Evolutionary conservation across 2,113 vertebrate genomes (phyloP).

Genomic region (Hymenochirus boettgeri): DNA sequence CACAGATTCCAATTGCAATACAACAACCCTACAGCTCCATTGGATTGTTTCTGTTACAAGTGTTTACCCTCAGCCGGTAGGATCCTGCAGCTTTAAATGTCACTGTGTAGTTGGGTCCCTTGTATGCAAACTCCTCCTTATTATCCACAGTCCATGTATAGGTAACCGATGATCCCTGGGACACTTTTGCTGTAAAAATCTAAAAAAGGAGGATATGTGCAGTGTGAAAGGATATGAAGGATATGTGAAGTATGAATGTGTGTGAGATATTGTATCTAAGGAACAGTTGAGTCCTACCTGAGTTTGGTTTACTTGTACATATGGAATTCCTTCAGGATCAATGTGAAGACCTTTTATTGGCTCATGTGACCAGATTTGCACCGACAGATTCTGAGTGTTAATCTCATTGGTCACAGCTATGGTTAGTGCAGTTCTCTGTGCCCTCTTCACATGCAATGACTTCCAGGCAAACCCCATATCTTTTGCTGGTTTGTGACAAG

Average conservation of each 20-base stretch:
- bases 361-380: slow-evolving; percentile 55
- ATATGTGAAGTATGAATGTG: too few species aligned
- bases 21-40: too few species aligned
- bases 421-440: slow-evolving; percentile 48
- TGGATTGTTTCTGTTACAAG: too few species aligned
- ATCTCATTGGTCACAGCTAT: slow-evolving; percentile 51
- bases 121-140: slow-evolving; percentile 51
- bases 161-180: slow-evolving; percentile 60
- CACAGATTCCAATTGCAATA: too few species aligned
- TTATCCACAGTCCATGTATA: slow-evolving; percentile 66
- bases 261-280: too few species aligned
- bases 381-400: slow-evolving; percentile 50
- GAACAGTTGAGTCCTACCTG: slow-evolving; percentile 58
- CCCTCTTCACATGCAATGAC: slow-evolving; percentile 45
- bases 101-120: slow-evolving; percentile 59
- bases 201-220: slow-evolving; percentile 44
- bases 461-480: slow-evolving; percentile 60
- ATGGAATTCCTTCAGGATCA: slow-evolving; percentile 49
- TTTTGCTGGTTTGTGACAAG: slow-evolving; percentile 45
- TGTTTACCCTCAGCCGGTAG: slow-evolving; percentile 61
- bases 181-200: slow-evolving; percentile 59
- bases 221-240: too few species aligned
- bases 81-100: slow-evolving; percentile 59
- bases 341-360: slow-evolving; percentile 59
- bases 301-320: slow-evolving; percentile 55